Base-by-base conservation (phyloP, 2,888 invertebrate species). In the Iphiclides podalirius region DNA sequence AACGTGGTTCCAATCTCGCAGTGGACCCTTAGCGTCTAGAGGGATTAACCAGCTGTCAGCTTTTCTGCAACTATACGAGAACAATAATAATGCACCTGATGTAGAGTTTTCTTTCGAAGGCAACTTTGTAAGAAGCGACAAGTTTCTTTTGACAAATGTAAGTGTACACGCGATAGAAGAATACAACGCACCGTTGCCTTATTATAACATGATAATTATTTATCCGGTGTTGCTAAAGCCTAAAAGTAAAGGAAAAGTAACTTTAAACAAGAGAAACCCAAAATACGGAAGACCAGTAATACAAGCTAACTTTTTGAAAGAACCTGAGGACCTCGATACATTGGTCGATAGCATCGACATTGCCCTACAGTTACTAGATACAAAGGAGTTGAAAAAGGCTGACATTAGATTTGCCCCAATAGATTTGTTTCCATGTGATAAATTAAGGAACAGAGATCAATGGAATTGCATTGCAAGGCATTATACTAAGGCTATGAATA, bases 391-490 rank as follows among this genome's bases (percentile, higher is more conserved):
- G 60, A 88, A 85, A 53, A 82, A 77, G 55, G 70, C 79, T 33
- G 87, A 85, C 43, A 72, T 89, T 6, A 86, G 83, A 56, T 71
- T 87, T 58, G 86, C 87, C 33, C 81, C 87, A 0, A 58, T 88
- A 45, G 88, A 87, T 60, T 63, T 84, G 23, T 87, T 86, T 35
- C 87, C 89, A 8, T 89, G 89, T 57, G 85, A 88, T 53, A 74
- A 79, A 53, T 57, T 87, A 39, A 75, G 61, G 36, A 84, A 81
- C 54, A 77, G 87, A 66, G 85, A 87, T 57, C 87, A 84, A 52
- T 89, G 89, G 89, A 87, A 85, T 51, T 89, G 89, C 64, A 79
- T 89, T 50, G 78, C 85, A 1, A 74, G 86, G 53, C 89, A 89
- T 69, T 88, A 84, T 43, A 89, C 89, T 12, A 87, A 79, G 68